A percentile compares a stretch with the other conserved stretches of the same genome.
Evolutionary conservation across 2,888 invertebrate species (phyloP).

Genomic region (Nomada goodeniana): DNA sequence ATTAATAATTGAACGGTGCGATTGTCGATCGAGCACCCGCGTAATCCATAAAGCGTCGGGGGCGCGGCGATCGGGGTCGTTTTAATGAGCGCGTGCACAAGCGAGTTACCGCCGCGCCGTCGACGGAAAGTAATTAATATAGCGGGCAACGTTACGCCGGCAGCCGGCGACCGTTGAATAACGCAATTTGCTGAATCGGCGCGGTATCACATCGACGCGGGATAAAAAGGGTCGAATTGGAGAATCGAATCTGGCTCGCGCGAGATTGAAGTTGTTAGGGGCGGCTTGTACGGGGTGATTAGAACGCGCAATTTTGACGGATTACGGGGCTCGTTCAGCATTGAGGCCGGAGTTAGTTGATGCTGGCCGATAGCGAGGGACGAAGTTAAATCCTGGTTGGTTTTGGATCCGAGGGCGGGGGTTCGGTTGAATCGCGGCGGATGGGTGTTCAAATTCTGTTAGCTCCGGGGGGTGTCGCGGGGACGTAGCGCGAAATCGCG

Average conservation of each 20-base stretch:
- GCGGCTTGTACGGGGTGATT: background rate
- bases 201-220: background rate
- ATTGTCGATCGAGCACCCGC: background rate
- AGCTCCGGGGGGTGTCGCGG: background rate
- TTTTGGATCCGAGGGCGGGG: too few relatives aligned
- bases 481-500: background rate
- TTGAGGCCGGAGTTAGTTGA: background rate
- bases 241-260: background rate
- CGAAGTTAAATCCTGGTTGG: slow-evolving; percentile 12
- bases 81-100: background rate
- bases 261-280: background rate
- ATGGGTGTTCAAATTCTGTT: background rate
- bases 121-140: slow-evolving; percentile 6
- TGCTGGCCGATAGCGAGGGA: background rate
- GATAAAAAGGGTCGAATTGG: background rate
- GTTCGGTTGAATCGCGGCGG: background rate
- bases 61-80: background rate
- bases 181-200: slow-evolving; percentile 1
- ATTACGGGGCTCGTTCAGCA: slow-evolving; percentile 5
- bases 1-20: background rate
- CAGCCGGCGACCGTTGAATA: background rate
- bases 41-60: background rate
- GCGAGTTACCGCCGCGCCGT: background rate
- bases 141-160: background rate
- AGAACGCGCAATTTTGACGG: slow-evolving; percentile 20